Conservation (phyloP, 2,797 vertebrate genomes). For the Chelmon rostratus region DNA sequence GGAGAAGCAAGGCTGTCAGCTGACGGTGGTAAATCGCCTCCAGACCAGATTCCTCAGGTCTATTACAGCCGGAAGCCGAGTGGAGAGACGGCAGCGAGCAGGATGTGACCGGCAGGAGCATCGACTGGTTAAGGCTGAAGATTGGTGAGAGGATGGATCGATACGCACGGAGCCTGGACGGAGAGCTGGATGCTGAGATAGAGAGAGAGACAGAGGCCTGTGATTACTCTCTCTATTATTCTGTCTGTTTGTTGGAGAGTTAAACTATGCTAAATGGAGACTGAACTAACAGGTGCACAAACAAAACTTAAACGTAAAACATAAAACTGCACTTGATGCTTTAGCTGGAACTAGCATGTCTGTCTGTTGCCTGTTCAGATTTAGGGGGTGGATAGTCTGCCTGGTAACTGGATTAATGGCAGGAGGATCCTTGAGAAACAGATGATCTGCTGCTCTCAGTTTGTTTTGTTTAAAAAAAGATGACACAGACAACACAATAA, state of each 20-base stretch:
- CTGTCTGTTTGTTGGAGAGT: not conserved
- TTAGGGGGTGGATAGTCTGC: too few species aligned
- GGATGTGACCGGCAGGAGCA: conserved; percentile 71
- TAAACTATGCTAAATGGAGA: conserved; percentile 6
- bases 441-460: too few species aligned
- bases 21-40: conserved; percentile 61
- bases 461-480: too few species aligned
- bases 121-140: conserved; percentile 73
- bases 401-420: too few species aligned
- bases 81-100: conserved; percentile 53
- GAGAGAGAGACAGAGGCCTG: conserved; percentile 6
- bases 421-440: too few species aligned
- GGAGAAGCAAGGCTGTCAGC: conserved; percentile 50
- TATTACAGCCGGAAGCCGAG: conserved; percentile 65
- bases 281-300: not conserved
- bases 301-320: not conserved
- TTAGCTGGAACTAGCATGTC: too few species aligned
- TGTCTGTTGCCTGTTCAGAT: too few species aligned
- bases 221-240: conserved; percentile 22
- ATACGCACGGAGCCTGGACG: conserved; percentile 58
- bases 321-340: too few species aligned
- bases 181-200: conserved; percentile 26
- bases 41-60: conserved; percentile 73
- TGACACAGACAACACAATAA: too few species aligned
- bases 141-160: conserved; percentile 70